phyloP scores from a whole-genome alignment of 2,113 vertebrate species.

The Ranitomeya variabilis region DNA sequence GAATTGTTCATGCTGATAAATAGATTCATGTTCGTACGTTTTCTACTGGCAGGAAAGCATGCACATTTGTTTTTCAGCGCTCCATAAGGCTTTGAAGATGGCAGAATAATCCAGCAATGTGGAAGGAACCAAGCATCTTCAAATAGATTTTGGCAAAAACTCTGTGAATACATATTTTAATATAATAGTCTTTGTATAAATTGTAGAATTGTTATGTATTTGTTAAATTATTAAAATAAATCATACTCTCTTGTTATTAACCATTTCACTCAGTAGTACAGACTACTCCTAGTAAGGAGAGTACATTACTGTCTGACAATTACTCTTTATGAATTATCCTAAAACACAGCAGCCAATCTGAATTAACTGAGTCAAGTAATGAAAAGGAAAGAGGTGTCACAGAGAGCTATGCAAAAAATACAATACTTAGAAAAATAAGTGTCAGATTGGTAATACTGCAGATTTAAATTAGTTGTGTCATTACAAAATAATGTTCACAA shows the following conservation, averaged over 20 bases:
- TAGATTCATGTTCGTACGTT: background rate
- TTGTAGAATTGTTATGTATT: too few species aligned
- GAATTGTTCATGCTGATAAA: conserved; percentile 1
- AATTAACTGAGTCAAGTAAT: too few species aligned
- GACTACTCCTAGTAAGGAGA: too few species aligned
- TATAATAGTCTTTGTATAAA: background rate
- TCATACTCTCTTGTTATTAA: background rate
- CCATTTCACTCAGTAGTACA: background rate
- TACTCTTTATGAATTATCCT: too few species aligned
- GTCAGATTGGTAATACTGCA: too few species aligned
- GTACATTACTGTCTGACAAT: too few species aligned
- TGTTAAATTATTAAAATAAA: background rate
- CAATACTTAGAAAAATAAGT: too few species aligned
- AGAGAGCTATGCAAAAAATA: too few species aligned
- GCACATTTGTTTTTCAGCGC: background rate
- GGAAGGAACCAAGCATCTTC: background rate
- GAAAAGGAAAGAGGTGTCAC: too few species aligned
- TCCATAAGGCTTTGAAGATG: background rate
- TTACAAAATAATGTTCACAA: too few species aligned
- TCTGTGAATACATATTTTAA: background rate
- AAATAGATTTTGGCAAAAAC: background rate
- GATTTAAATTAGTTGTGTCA: too few species aligned
- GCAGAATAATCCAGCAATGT: background rate
- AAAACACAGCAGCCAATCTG: too few species aligned
- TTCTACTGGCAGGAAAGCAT: background rate